Evolutionary conservation across 2,888 invertebrate species (phyloP).

Genomic region (Chrysolina oricalcia): DNA sequence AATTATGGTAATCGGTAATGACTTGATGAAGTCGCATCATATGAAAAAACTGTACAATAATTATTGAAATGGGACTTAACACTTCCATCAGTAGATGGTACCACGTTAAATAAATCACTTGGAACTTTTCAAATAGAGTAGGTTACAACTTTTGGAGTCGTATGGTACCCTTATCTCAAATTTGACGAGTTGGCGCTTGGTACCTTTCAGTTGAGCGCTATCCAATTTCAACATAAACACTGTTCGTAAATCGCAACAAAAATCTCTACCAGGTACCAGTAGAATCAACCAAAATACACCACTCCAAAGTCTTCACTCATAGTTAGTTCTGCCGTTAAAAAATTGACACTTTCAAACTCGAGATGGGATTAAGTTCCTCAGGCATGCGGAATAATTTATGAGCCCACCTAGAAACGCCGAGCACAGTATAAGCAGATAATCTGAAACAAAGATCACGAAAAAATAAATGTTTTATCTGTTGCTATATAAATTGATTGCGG

Average conservation of each 20-base stretch:
- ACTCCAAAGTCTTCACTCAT: not conserved
- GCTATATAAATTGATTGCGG: conserved; percentile 13
- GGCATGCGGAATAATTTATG: conserved; percentile 9
- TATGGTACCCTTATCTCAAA: too few relatives aligned
- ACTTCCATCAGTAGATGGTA: too few relatives aligned
- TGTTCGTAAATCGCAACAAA: not conserved
- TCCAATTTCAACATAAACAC: too few relatives aligned
- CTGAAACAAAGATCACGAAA: conserved; percentile 15
- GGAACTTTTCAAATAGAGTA: too few relatives aligned
- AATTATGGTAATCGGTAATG: too few relatives aligned
- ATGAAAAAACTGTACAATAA: too few relatives aligned
- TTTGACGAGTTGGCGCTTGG: too few relatives aligned
- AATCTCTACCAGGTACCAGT: not conserved
- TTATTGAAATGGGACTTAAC: too few relatives aligned
- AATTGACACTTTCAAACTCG: conserved; percentile 17
- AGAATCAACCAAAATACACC: not conserved
- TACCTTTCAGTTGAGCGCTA: too few relatives aligned
- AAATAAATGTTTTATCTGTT: conserved; percentile 14
- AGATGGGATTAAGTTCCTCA: not conserved
- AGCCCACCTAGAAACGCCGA: not conserved
- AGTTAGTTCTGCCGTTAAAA: not conserved
- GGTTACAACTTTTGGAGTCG: too few relatives aligned
- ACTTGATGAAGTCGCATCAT: too few relatives aligned
- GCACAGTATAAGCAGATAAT: conserved; percentile 11
- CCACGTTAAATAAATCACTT: too few relatives aligned